phyloP scores from a whole-genome alignment of 2,888 invertebrate genomes.

The Dryobotodes eremita region DNA sequence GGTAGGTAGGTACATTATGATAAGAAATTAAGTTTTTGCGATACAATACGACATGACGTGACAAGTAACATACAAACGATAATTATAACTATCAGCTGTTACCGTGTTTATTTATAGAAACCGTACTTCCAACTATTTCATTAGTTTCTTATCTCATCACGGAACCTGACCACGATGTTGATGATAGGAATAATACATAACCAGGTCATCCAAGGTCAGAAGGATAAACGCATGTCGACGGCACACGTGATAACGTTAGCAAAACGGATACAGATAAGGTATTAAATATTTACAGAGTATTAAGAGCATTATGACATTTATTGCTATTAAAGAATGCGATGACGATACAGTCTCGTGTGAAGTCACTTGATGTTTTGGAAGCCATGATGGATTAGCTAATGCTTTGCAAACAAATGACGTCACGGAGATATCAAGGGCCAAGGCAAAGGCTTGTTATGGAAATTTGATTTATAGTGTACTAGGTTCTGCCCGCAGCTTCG shows the following conservation, averaged over 20 bases:
- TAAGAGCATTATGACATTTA: slow-evolving; percentile 31
- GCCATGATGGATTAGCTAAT: slow-evolving; percentile 60
- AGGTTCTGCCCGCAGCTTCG: too few species aligned
- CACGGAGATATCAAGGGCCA: slow-evolving; percentile 40
- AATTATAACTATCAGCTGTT: not conserved
- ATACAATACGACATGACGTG: not conserved
- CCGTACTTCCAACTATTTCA: not conserved
- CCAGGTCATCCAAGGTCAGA: slow-evolving; percentile 42
- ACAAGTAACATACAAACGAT: not conserved
- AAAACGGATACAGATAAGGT: slow-evolving; percentile 49
- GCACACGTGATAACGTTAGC: slow-evolving; percentile 45
- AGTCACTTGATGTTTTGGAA: slow-evolving; percentile 30
- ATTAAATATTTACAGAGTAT: slow-evolving; percentile 35
- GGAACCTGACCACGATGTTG: slow-evolving; percentile 36
- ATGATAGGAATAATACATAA: slow-evolving; percentile 30
- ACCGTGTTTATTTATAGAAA: not conserved
- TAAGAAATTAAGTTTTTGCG: not conserved
- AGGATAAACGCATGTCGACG: slow-evolving; percentile 32
- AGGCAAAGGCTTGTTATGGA: slow-evolving; percentile 27
- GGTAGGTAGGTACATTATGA: too few species aligned
- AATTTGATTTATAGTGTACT: slow-evolving; percentile 46
- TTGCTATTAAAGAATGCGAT: slow-evolving; percentile 49
- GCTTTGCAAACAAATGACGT: slow-evolving; percentile 55
- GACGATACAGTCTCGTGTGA: slow-evolving; percentile 31
- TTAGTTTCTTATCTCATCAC: slow-evolving; percentile 24